phyloP scores from a whole-genome alignment of 2,797 vertebrate genomes.

The Prunella strophiata region DNA sequence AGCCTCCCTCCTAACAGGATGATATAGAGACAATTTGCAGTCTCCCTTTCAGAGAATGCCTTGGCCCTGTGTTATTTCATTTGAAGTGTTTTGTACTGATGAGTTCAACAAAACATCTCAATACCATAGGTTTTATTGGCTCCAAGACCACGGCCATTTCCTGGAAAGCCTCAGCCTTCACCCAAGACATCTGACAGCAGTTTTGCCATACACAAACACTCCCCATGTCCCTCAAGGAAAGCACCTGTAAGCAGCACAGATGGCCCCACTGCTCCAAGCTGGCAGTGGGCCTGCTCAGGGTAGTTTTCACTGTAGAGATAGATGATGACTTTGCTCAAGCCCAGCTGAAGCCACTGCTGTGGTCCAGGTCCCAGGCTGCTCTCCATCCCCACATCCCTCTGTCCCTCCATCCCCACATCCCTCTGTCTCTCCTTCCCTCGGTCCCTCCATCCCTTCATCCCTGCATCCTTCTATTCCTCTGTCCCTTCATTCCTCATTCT shows the following conservation, averaged over 20 bases:
- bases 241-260: not conserved
- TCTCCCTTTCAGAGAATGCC: not conserved
- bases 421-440: not conserved
- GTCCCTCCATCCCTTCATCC: too few species aligned
- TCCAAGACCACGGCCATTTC: rapidly evolving
- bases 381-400: not conserved
- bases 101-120: not conserved
- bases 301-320: not conserved
- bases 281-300: not conserved
- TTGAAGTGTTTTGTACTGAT: not conserved
- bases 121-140: not conserved
- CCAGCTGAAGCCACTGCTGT: not conserved
- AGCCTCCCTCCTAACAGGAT: not conserved
- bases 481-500: not conserved
- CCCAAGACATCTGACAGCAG: not conserved
- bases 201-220: not conserved
- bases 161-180: not conserved
- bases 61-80: not conserved
- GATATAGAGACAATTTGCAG: not conserved
- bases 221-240: not conserved
- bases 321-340: not conserved
- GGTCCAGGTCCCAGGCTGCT: not conserved
- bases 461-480: too few species aligned
- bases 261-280: not conserved
- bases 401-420: too few species aligned